Conservation (phyloP, 1,140 invertebrate genomes). For the Procambarus virginalis region DNA sequence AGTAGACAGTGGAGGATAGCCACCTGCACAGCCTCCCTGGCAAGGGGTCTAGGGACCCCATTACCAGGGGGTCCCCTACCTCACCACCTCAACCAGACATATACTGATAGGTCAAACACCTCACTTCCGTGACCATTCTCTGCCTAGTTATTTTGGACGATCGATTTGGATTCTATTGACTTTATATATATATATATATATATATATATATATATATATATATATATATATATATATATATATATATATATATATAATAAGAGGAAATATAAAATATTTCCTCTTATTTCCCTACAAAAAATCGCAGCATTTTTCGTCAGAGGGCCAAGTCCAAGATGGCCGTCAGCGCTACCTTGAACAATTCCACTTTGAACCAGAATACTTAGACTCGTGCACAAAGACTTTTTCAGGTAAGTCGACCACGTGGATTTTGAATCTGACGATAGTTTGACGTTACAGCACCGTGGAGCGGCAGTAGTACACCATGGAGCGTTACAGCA, state of each 20-base stretch:
- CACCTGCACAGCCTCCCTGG: no score
- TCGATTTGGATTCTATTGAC: no score
- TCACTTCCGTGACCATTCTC: no score
- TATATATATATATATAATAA: background rate
- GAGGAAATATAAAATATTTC: background rate
- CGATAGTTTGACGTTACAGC: background rate
- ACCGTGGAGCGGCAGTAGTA: background rate
- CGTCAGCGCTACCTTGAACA: constrained; percentile 2
- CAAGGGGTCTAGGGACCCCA: no score
- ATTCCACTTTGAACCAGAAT: background rate
- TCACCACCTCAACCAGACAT: no score
- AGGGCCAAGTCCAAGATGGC: constrained; percentile 1
- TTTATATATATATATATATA: background rate
- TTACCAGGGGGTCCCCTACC: no score
- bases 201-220: constrained; percentile 20
- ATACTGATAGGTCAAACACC: no score
- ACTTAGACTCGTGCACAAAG: background rate
- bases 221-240: constrained; percentile 17
- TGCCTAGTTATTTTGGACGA: no score
- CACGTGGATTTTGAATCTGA: constrained; percentile 5
- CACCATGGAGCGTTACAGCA: no score
- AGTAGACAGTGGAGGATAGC: no score
- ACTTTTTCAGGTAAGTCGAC: constrained; percentile 5
- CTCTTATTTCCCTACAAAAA: background rate
- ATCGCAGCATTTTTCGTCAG: constrained; percentile 4